Evolutionary conservation across 2,888 invertebrate species (phyloP), one percentile per base, ranked within the genome.

Genomic region (Drosophila cognata): DNA sequence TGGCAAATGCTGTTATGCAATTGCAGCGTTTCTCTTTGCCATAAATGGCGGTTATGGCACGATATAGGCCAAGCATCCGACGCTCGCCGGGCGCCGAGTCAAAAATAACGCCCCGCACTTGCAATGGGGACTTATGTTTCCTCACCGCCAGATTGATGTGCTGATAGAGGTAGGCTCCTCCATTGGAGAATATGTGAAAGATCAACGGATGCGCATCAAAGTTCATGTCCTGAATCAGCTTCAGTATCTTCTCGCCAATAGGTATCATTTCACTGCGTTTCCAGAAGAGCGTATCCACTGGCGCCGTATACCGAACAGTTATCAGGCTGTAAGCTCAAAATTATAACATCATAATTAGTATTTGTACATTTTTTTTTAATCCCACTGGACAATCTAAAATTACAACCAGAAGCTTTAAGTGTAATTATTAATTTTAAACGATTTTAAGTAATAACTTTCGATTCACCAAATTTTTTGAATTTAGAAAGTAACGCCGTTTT

Each of bases 151-250:
- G 89, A 41, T 95, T 95, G 79, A 96, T 95, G 91, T 96, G 95
- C 81, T 93, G 95, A 91, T 96, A 96, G 13, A 96, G 94, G 88
- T 95, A 95, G 6, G 96, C 95, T 25, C 96, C 96, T n/a, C 96
- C 91, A 90, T 96, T 96, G 74, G 96, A 96, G 91, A 96, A 96
- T 66, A 95, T 94, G 87, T 96, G 96, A 90, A 96, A 95, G 74
- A 96, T 95, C 62, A 96, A 94, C 8, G 96, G 96, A 92, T 96
- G 96, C 41, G 94, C 94, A 89, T 95, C 95, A 71, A 96, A 94
- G 84, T 95, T 95, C 93, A 95, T 94, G 72, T 96, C 96, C 52
- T 94, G 92, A 61, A 96, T 94, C 29, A 96, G 92, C 88, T 95
- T 95, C 5, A 96, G 94, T 51, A 96, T 93, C 86, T 95, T 95